Evolutionary conservation across 2,113 vertebrate species (phyloP), one percentile per base, ranked within the genome.

Genomic region (Carlito syrichta): DNA sequence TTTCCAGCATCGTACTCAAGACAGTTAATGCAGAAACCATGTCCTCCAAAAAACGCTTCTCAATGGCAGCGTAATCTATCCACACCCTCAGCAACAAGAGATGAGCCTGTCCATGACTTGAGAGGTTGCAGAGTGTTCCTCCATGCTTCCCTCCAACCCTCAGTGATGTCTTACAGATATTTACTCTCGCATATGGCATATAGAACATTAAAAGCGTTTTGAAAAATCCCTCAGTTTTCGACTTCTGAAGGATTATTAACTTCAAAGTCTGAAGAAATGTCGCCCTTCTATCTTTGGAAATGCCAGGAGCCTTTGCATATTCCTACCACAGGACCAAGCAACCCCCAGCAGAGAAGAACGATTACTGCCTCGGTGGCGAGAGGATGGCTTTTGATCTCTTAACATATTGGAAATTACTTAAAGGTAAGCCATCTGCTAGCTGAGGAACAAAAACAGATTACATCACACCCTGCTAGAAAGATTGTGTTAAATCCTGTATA

Each of bases 251-350:
- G 99, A 99, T 99, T 99, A 99, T 99, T 99, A 99, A 99, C 99
- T 99, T 99, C 99, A 99, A 99, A 99, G 99, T 99, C 98, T 98
- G 98, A 99, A 99, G 99, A 99, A 99, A 99, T 99, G 99, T 99
- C 99, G 98, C 98, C 98, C 98, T 99, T 98, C 99, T 99, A 99
- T 99, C 99, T 99, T 99, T 99, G 99, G 99, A 99, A 99, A 99
- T 99, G 99, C 99, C 99, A 99, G 98, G 97, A 99, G 99, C 98
- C 98, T 98, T 96, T 99, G 99, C 99, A 99, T 99, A 99, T 99
- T 98, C 98, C 97, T 97, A 98, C 98, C 97, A 93, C 98, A 98
- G 97, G 97, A 98, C 98, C 98, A 98, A 96, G 98, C 97, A 96
- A 98, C 98, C 98, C 98, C 98, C 99, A 99, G 99, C 99, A 99